Conservation (phyloP, 1,140 invertebrate species). For the Hesperophylax magnus region DNA sequence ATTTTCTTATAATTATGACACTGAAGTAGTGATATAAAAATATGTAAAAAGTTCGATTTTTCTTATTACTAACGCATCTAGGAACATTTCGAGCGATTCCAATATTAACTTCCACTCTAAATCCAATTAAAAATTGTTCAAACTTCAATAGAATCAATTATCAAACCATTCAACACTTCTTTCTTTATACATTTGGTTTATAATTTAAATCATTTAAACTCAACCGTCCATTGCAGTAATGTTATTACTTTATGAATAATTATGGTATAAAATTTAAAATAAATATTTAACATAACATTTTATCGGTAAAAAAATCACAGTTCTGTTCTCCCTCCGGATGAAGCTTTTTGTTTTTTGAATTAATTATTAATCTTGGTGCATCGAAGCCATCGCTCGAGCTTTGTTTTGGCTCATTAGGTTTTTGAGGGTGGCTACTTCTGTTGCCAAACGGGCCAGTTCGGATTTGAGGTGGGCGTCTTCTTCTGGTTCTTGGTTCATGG, state of each 20-base stretch:
- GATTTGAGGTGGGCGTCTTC: conserved; percentile 84
- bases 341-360: no score
- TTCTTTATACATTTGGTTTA: background rate
- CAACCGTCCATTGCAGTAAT: background rate
- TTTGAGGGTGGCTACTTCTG: conserved; percentile 92
- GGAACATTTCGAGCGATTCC: conserved; percentile 20
- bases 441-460: conserved; percentile 89
- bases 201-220: background rate
- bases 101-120: background rate
- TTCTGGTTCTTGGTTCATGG: conserved; percentile 68
- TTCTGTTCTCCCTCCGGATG: conserved; percentile 28
- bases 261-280: conserved; percentile 51
- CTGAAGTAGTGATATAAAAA: conserved; percentile 23
- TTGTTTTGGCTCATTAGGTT: conserved; percentile 76
- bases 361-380: conserved; percentile 32
- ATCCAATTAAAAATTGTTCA: background rate
- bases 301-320: conserved; percentile 56
- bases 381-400: conserved; percentile 59
- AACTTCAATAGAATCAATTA: background rate
- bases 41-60: conserved; percentile 29
- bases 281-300: conserved; percentile 52
- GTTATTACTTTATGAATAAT: background rate
- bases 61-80: background rate
- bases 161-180: background rate
- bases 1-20: background rate